Evolutionary conservation across 1,140 invertebrate species (phyloP).

Genomic region (Eurosta solidaginis): DNA sequence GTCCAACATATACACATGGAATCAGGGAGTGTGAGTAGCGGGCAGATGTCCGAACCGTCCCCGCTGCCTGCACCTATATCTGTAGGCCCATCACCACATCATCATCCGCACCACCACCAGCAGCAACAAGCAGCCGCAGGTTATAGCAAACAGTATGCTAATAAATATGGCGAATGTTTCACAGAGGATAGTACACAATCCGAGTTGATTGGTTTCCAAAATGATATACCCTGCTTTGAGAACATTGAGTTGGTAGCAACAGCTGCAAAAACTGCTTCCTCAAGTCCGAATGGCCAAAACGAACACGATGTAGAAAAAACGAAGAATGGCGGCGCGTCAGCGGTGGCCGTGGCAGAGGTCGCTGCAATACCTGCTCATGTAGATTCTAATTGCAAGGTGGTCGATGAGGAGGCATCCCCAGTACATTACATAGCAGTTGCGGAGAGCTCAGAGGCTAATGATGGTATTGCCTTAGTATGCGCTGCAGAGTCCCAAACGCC

Average conservation of each 20-base stretch:
- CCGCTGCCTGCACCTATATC: background rate
- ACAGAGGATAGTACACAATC: slow-evolving; percentile 35
- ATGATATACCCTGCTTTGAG: slow-evolving; percentile 56
- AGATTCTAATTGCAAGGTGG: slow-evolving; percentile 25
- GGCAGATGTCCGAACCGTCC: slow-evolving; percentile 3
- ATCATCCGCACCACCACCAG: background rate
- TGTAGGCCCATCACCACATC: background rate
- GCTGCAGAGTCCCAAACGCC: background rate
- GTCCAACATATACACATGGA: slow-evolving; percentile 13
- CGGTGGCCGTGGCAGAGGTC: no score
- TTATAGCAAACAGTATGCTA: background rate
- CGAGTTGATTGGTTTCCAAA: slow-evolving; percentile 52
- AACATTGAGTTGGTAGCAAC: slow-evolving; percentile 41
- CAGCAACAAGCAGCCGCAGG: background rate
- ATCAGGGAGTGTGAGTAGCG: background rate
- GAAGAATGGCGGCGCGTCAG: background rate
- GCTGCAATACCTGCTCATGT: background rate
- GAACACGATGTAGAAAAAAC: background rate
- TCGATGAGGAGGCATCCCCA: background rate
- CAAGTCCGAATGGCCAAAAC: background rate
- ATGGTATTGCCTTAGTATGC: background rate
- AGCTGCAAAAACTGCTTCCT: background rate
- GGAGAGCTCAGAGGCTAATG: background rate
- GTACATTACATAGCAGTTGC: background rate
- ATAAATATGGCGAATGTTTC: slow-evolving; percentile 29